Percentiles rank a stretch among this genome's conserved stretches.
Conservation (phyloP, 2,797 vertebrate species). For the Myotis pilosus region DNA sequence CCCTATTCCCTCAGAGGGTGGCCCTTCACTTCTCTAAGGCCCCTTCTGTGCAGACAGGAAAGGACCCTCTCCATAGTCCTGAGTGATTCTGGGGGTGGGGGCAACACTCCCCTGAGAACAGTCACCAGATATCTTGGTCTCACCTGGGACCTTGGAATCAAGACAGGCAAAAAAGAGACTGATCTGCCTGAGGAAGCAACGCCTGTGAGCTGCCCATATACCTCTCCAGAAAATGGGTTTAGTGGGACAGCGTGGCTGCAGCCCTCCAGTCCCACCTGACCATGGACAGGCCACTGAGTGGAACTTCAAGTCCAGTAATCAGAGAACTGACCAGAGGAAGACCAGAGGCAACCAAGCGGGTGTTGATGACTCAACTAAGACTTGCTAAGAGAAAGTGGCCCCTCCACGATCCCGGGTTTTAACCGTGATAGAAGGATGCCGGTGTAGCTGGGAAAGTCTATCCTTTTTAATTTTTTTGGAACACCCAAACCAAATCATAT, state of each 20-base stretch:
- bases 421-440: background rate
- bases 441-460: background rate
- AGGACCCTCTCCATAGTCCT: background rate
- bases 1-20: background rate
- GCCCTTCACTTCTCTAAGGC: background rate
- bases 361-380: background rate
- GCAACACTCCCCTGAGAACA: background rate
- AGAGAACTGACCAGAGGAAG: background rate
- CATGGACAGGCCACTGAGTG: background rate
- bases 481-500: background rate
- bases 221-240: background rate
- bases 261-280: background rate
- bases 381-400: background rate
- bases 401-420: fast-evolving
- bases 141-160: background rate
- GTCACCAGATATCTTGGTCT: background rate
- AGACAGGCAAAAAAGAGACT: background rate
- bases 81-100: background rate
- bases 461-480: background rate
- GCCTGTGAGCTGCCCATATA: background rate
- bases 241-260: fast-evolving
- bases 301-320: background rate
- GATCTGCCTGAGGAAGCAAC: background rate
- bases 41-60: background rate
- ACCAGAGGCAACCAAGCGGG: too few species aligned